Conservation (phyloP, 2,113 vertebrate genomes). For the Mus pahari region DNA sequence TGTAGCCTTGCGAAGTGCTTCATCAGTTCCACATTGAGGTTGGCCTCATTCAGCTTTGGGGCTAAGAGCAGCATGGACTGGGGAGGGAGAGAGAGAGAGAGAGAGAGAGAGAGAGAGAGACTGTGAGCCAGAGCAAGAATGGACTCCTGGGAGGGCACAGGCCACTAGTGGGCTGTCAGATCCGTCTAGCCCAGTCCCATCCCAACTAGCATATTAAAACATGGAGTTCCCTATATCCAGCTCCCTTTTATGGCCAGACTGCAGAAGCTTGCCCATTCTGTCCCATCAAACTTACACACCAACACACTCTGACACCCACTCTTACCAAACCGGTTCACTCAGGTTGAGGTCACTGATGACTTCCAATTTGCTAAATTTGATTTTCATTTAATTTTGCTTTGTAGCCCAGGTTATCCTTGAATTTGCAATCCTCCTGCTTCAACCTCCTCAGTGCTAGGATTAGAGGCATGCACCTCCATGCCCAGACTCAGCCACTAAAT, state of each 20-base stretch:
- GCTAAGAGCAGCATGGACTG: constrained; percentile 96
- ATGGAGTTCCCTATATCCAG: neutral
- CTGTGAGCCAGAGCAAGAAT: neutral
- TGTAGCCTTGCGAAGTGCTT: constrained; percentile 95
- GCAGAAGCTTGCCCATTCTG: neutral
- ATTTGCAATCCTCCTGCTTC: neutral
- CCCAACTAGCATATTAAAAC: neutral
- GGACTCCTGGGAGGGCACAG: neutral
- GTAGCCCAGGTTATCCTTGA: neutral
- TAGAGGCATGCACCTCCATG: neutral
- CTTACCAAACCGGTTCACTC: neutral
- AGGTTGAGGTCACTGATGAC: neutral
- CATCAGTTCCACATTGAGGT: constrained; percentile 95
- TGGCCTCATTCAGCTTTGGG: constrained; percentile 93
- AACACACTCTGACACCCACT: neutral
- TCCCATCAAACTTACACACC: neutral
- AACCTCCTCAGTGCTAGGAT: neutral
- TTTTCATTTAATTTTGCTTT: neutral
- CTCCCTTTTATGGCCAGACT: neutral
- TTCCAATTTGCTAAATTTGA: neutral
- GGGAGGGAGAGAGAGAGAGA: neutral
- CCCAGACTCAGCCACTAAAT: neutral
- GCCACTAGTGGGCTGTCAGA: neutral
- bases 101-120: neutral
- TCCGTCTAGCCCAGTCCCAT: neutral